phyloP scores from a whole-genome alignment of 2,797 vertebrate genomes.

The Tadarida brasiliensis region DNA sequence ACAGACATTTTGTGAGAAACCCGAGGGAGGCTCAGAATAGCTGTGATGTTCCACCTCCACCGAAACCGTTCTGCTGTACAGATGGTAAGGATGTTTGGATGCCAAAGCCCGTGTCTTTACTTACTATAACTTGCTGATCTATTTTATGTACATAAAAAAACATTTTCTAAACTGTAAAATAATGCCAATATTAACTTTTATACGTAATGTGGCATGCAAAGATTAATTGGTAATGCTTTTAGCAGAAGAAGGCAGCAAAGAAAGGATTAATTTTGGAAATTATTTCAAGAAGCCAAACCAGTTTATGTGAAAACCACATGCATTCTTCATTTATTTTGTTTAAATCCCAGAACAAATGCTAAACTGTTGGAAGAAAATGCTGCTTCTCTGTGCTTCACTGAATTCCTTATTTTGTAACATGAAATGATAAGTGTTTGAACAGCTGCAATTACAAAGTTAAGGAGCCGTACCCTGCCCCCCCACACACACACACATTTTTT shows the following conservation, averaged over 20 bases:
- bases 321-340: slow-evolving; percentile 71
- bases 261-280: slow-evolving; percentile 50
- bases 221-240: background rate
- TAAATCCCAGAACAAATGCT: slow-evolving; percentile 74
- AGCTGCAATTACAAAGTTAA: slow-evolving; percentile 84
- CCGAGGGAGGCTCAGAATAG: background rate
- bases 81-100: background rate
- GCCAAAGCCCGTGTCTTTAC: background rate
- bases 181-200: background rate
- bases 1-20: background rate
- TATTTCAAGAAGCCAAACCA: slow-evolving; percentile 23
- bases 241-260: background rate
- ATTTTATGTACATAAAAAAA: slow-evolving; percentile 1
- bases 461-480: slow-evolving; percentile 46
- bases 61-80: background rate
- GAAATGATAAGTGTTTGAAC: slow-evolving; percentile 87
- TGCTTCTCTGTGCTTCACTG: slow-evolving; percentile 80
- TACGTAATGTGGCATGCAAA: background rate
- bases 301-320: slow-evolving; percentile 38
- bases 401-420: slow-evolving; percentile 83
- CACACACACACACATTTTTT: slow-evolving; percentile 52
- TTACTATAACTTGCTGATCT: background rate
- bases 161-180: slow-evolving; percentile 22
- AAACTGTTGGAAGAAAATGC: slow-evolving; percentile 73
- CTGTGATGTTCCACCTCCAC: too few relatives aligned